phyloP scores from a whole-genome alignment of 2,797 vertebrate species.

The Apogon hyalosoma region DNA sequence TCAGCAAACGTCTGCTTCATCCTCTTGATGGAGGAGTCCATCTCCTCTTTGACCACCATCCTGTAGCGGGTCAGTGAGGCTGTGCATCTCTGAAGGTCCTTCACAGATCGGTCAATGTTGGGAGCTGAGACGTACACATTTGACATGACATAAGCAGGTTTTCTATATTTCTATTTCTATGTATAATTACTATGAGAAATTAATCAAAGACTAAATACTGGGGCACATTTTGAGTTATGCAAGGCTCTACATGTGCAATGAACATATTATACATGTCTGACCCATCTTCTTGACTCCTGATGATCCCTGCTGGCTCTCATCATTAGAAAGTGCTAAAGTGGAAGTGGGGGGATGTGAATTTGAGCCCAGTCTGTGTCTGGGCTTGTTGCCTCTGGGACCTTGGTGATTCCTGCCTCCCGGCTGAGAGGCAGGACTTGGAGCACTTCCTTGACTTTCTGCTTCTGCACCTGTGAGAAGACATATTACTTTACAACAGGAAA shows the following conservation, averaged over 20 bases:
- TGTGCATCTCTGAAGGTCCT: constrained; percentile 95
- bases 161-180: too few species aligned
- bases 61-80: constrained; percentile 94
- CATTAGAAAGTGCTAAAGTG: constrained; percentile 34
- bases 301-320: constrained; percentile 66
- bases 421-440: constrained; percentile 67
- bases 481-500: constrained; percentile 3
- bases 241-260: neutral
- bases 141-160: neutral
- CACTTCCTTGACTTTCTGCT: constrained; percentile 68
- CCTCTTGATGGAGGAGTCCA: constrained; percentile 94
- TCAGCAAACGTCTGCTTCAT: constrained; percentile 96
- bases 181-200: too few species aligned
- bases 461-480: constrained; percentile 72
- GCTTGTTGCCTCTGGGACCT: constrained; percentile 74
- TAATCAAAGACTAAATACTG: neutral
- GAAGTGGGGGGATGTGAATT: constrained; percentile 61
- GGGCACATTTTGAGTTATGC: neutral
- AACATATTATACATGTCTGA: constrained; percentile 40
- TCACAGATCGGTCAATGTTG: constrained; percentile 95
- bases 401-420: constrained; percentile 72
- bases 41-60: constrained; percentile 94
- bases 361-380: constrained; percentile 64
- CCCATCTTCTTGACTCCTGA: constrained; percentile 80
- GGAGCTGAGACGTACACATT: constrained; percentile 80